Conservation (phyloP, 2,888 invertebrate genomes). For the Horisme vitalbata region DNA sequence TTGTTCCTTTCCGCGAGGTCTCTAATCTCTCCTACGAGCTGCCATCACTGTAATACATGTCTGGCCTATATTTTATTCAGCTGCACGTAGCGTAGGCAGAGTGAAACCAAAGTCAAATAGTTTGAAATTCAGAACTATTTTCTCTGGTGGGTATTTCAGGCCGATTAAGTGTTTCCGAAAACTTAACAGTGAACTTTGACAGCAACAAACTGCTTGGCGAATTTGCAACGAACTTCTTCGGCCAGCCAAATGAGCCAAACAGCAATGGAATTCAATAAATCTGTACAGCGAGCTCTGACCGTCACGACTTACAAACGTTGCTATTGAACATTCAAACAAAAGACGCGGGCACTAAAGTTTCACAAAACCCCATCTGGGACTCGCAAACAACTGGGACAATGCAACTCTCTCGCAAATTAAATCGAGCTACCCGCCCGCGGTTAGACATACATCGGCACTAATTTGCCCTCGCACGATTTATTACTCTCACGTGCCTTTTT, state of each 20-base stretch:
- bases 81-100: constrained; percentile 1
- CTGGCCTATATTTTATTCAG: constrained; percentile 25
- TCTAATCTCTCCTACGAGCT: constrained; percentile 34
- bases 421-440: constrained; percentile 49
- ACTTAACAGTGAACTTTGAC: neutral
- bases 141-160: neutral
- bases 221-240: constrained; percentile 18
- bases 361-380: constrained; percentile 47
- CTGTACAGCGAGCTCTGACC: constrained; percentile 35
- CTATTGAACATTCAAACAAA: constrained; percentile 52
- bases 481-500: constrained; percentile 54
- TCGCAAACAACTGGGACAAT: constrained; percentile 60
- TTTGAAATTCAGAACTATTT: no score
- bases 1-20: constrained; percentile 37
- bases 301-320: constrained; percentile 46
- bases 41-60: constrained; percentile 9
- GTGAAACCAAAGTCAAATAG: constrained; percentile 11
- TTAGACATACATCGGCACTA: constrained; percentile 61
- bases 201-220: constrained; percentile 7
- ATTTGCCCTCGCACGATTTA: constrained; percentile 62
- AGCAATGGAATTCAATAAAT: constrained; percentile 51
- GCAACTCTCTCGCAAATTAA: constrained; percentile 60
- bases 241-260: constrained; percentile 26
- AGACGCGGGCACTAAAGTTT: constrained; percentile 51
- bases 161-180: neutral